A percentile compares a stretch with the other conserved stretches of the same genome.
These are phyloP conservation scores for Takifugu bimaculatus DNA, from an alignment of 2,113 vertebrate species.

Conservation along the genomic window DNA sequence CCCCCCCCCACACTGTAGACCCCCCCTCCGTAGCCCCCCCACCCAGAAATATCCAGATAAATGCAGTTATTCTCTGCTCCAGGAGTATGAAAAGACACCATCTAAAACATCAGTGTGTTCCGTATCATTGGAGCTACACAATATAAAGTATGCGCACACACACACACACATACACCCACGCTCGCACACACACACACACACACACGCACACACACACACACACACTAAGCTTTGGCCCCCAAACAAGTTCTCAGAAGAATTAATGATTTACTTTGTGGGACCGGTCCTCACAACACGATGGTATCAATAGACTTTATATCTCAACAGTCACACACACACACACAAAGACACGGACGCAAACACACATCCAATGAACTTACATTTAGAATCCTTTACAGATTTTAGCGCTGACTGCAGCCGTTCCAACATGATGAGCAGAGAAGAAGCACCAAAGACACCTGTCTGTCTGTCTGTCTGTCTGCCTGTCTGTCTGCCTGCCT, in stretches of 20 bases:
- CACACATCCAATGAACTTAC: constrained; percentile 42
- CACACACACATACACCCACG: neutral
- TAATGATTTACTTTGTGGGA: neutral
- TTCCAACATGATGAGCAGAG: constrained; percentile 56
- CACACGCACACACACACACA: constrained; percentile 4
- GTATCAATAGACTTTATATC: neutral
- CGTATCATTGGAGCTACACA: neutral
- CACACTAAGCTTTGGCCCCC: neutral
- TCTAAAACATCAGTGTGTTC: no score
- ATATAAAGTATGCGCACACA: neutral
- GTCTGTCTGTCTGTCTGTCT: neutral
- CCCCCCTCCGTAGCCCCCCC: no score
- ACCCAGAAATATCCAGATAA: no score
- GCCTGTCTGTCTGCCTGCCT: neutral
- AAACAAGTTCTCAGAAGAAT: neutral
- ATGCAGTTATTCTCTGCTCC: neutral
- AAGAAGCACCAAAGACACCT: constrained; percentile 1
- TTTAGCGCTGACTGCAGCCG: constrained; percentile 62
- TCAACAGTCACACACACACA: neutral
- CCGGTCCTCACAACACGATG: neutral
- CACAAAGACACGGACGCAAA: neutral
- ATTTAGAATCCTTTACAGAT: constrained; percentile 57
- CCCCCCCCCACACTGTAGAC: neutral
- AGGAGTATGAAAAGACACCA: neutral
- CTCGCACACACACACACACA: neutral